Conservation (phyloP, 2,113 vertebrate species). For the Myocastor coypus region DNA sequence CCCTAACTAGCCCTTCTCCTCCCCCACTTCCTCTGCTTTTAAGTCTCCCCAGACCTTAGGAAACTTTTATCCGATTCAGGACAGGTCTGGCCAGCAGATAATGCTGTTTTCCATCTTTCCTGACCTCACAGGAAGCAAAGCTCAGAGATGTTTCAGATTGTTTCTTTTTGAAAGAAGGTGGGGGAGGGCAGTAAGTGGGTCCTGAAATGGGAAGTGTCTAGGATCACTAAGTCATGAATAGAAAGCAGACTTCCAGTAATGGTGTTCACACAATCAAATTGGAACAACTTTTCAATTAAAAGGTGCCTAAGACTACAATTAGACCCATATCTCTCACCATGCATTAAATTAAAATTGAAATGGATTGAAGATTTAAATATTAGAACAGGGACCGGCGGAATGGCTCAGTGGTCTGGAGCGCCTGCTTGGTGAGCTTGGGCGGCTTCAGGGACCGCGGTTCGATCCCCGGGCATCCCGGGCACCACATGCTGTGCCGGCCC, state of each 20-base stretch:
- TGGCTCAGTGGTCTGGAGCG: too few relatives aligned
- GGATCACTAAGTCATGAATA: neutral
- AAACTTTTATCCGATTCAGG: neutral
- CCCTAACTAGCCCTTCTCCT: neutral
- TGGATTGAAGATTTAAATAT: too few relatives aligned
- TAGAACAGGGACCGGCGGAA: too few relatives aligned
- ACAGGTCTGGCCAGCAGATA: neutral
- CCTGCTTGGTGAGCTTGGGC: too few relatives aligned
- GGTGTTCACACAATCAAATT: neutral
- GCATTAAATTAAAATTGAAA: too few relatives aligned
- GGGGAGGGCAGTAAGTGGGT: neutral
- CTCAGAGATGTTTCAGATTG: neutral
- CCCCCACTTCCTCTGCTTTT: neutral
- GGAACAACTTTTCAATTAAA: neutral
- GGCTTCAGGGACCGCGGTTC: too few relatives aligned
- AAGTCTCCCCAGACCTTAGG: neutral
- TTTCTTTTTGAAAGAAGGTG: neutral
- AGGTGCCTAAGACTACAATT: neutral
- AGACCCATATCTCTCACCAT: too few relatives aligned
- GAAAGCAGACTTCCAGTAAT: neutral
- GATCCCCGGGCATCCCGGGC: too few relatives aligned
- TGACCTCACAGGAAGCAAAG: neutral
- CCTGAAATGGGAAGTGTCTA: neutral
- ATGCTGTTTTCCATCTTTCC: neutral
- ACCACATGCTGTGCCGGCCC: too few relatives aligned